Evolutionary conservation across 2,888 invertebrate species (phyloP), one percentile per base, ranked within the genome.

Genomic region (Drosophila nr. medialis): DNA sequence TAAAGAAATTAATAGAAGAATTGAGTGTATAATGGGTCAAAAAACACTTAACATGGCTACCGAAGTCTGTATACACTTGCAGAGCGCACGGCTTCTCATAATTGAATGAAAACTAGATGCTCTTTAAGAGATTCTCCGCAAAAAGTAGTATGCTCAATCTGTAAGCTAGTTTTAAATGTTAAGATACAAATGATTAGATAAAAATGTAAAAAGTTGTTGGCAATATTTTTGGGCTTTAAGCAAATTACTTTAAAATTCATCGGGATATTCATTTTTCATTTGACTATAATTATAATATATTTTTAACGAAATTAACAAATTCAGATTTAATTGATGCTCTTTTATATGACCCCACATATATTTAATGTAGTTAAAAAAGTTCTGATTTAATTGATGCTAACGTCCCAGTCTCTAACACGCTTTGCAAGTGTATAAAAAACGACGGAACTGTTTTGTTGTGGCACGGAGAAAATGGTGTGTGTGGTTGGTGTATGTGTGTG

Each of bases 341-440:
- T 40, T 40, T 40, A 2, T 40, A n/a, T 40, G 40, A n/a, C n/a
- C n/a, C 1, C n/a, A n/a, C 10, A 40, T 40, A 11, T 5, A 21
- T 21, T 42, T 21, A 21, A 1, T 21, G 40, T 21, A 11, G 11
- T 42, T 42, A 42, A 42, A 5, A 42, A 42, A 21, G n/a, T 5
- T 21, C 11, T 0, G 40, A 21, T 42, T 42, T 42, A 42, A 42
- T 42, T 42, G 5, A 21, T 42, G 21, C 2, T 21, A 42, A 42
- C 2, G 5, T 11, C 0, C 0, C 0, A 21, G 27, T 49, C 29
- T 40, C 29, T 10, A 40, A 21, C 0, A 34, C 13, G 10, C 55
- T 40, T 58, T 59, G 67, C 74, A 65, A 72, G 56, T 75, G 59
- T 77, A 42, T 45, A 15, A 36, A 38, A 48, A 36, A 36, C n/a